Base-by-base conservation (phyloP, 2,888 invertebrate genomes). In the Agonopterix arenella region DNA sequence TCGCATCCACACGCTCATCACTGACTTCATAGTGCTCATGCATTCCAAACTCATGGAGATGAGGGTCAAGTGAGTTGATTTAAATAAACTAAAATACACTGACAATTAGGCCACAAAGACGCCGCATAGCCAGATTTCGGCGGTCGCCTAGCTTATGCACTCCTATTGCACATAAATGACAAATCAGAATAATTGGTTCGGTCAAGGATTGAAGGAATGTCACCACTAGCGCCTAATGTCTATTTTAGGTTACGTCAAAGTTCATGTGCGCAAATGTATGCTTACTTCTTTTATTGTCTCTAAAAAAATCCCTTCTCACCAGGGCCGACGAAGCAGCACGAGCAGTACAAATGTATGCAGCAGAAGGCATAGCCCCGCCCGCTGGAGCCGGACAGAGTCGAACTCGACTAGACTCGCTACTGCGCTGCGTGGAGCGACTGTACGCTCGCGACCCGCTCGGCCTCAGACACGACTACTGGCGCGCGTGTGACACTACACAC, bases 1-100 rank as follows among this genome's bases (percentile, higher is more conserved):
- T 16, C 92, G 96, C 44, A 84, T 98, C 45, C 98, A 98, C 81
- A 91, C 92, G 11, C 86, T 98, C 8, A 90, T 98, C 48, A 96
- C 97, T 0, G 98, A 98, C 82, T 98, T 98, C 66, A 96, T 98
- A 46, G 94, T 96, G 55, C 91, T 95, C 49, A 96, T 98, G 96
- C 98, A 97, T 49, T 91, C 97, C 46, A 98, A 97, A 45, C 80
- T 90, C n/a, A 89, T 88, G 78, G 90, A 90, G 68, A 86, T 90
- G 81, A 76, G 89, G 36, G 84, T 85, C 71, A 90, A 91, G 90
- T 90, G 36, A 80, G 89, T 73, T 1, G 7, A 40, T n/a, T 40
- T 40, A 3, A 40, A 40, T 40, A n/a, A 11, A 10, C 40, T 38
- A 9, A 38, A 38, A 38, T 10, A 38, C n/a, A n/a, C n/a, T 4